Evolutionary conservation across 2,797 vertebrate genomes (phyloP), one percentile per base, ranked within the genome.

Genomic region (Scleropages formosus): DNA sequence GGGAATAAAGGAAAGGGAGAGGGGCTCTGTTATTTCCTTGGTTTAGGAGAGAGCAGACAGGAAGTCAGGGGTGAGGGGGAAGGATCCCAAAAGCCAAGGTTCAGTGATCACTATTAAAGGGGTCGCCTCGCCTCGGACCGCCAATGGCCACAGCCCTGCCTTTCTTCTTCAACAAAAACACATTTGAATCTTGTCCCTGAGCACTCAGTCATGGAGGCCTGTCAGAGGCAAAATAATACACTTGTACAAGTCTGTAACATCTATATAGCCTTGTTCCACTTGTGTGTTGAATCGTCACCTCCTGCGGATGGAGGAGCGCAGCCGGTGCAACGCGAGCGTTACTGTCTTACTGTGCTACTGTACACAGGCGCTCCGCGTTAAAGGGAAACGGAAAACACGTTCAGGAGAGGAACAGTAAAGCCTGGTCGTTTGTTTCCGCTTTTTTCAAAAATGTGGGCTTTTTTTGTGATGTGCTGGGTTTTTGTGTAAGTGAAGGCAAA

Each of bases 101-200:
- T 89, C 88, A 92, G 82, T 86, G 88, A 87, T 91, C 85, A 85
- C 84, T 85, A 84, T 87, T 85, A 85, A 87, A 51, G 85, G 76
- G 77, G 82, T 77, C 83, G 84, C 72, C 64, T 46, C 79, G 81
- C 82, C 83, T 86, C 74, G 74, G 82, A 79, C 75, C 69, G 58
- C 80, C 82, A 73, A 77, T 79, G 86, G 87, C 75, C 82, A 81
- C 80, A 75, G 80, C 81, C 79, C 82, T 81, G 64, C 13, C 22
- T 61, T 75, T 80, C 73, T 78, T 18, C 74, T 22, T n/a, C 77
- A 75, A 82, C 85, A 84, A 78, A 67, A 68, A 82, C 77, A 81
- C 77, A 56, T 83, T 65, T 79, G 73, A 78, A 80, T 81, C 65
- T 83, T 80, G 51, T 80, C 74, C 74, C 65, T 31, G 76, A 87